Evolutionary conservation across 2,797 vertebrate genomes (phyloP), one percentile per base, ranked within the genome.

Genomic region (Smutsia gigantea): DNA sequence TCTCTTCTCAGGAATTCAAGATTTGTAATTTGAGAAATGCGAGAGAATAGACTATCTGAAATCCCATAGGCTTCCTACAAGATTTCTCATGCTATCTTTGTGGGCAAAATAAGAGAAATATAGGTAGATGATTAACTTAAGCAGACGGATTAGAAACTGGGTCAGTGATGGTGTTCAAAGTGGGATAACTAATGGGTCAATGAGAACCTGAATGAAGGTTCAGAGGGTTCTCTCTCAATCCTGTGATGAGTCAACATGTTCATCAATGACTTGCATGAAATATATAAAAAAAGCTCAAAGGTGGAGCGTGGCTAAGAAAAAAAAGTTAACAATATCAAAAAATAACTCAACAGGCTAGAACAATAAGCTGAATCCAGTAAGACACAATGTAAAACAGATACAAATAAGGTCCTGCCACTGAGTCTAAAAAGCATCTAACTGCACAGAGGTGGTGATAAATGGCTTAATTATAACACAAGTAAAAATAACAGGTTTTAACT

Each of bases 41-140:
- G 29, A 64, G 55, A 79, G 61, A 39, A 4, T 14, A 59, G 55
- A 91, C 31, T 13, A 8, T 69, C 29, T 57, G 49, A 91, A 69
- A 72, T 68, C 37, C 53, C 8, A 2, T 13, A n/a, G 31, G 49
- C 1, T 61, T 55, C n/a, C 42, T 77, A 23, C 29, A 75, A 87
- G 66, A 94, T 68, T 83, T 94, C 34, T 93, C 34, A 27, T 77
- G 23, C n/a, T 95, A 13, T 66, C 19, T 87, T 69, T 88, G 15
- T 55, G 72, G 79, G 68, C 11, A 95, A 93, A 90, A 66, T 34
- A 78, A 68, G n/a, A 71, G 39, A 81, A 94, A 82, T 49, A 29
- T 1, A 79, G 77, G 42, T 29, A 12, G 49, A n/a, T 89, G n/a
- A 17, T 18, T 81, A 63, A 90, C 79, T 71, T 77, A 78, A 82